Conservation (phyloP, 2,113 vertebrate genomes). For the Aix galericulata region DNA sequence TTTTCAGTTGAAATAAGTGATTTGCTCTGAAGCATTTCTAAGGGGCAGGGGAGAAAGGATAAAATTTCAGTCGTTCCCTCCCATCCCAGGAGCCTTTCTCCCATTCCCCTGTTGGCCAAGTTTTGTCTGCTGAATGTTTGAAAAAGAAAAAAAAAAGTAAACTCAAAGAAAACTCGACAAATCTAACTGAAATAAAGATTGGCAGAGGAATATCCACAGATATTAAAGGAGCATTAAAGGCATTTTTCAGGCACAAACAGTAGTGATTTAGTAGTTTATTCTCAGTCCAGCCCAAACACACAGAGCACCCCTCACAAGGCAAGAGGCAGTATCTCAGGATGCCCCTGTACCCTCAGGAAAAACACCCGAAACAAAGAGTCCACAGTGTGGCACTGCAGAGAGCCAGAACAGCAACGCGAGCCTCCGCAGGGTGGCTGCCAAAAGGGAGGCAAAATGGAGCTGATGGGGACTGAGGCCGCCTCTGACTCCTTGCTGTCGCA, state of each 20-base stretch:
- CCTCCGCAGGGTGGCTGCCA: not conserved
- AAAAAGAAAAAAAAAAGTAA: not conserved
- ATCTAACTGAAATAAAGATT: accelerated
- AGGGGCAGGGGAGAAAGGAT: not conserved
- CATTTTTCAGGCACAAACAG: not conserved
- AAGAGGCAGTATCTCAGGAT: accelerated
- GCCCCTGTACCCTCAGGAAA: not conserved
- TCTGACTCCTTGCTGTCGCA: accelerated
- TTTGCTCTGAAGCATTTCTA: not conserved
- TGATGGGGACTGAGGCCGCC: not conserved
- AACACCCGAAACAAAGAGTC: accelerated
- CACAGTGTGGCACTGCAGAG: not conserved
- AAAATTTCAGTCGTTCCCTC: not conserved
- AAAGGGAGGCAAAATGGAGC: not conserved
- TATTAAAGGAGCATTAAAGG: not conserved
- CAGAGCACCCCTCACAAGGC: no score
- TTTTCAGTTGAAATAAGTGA: not conserved
- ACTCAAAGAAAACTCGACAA: not conserved
- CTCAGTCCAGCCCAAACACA: not conserved
- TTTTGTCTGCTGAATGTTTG: not conserved
- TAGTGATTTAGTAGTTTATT: not conserved
- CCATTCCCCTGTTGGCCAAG: not conserved
- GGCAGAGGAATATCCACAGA: not conserved
- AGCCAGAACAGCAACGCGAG: not conserved
- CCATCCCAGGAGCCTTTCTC: not conserved